phyloP scores from a whole-genome alignment of 2,888 invertebrate genomes.

The Tetropium fuscum region DNA sequence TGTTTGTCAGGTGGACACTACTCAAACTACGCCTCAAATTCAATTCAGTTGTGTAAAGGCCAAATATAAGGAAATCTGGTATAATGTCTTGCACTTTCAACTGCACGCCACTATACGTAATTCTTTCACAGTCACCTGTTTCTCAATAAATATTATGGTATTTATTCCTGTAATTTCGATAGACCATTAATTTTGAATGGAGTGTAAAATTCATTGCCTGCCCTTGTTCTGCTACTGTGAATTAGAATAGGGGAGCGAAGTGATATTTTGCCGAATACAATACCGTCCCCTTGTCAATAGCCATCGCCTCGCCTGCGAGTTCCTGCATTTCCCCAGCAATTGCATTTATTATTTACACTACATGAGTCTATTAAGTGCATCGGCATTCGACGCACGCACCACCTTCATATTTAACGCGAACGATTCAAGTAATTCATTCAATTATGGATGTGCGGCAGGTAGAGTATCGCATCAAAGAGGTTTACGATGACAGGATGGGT shows the following conservation, averaged over 20 bases:
- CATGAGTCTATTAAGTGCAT: slow-evolving; percentile 61
- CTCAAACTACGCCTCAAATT: no score
- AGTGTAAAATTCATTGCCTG: slow-evolving; percentile 9
- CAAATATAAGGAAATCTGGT: no score
- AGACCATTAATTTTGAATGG: no score
- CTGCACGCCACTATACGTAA: no score
- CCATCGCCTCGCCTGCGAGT: slow-evolving; percentile 29
- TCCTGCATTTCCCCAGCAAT: slow-evolving; percentile 48
- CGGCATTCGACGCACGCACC: slow-evolving; percentile 58
- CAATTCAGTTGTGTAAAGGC: no score
- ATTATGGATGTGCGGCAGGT: slow-evolving; percentile 51
- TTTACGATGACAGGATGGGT: slow-evolving; percentile 27
- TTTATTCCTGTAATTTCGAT: no score
- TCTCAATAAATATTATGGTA: no score
- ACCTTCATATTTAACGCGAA: slow-evolving; percentile 58
- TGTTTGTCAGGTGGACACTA: no score
- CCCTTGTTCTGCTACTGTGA: background rate
- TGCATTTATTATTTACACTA: slow-evolving; percentile 61
- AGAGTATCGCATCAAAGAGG: slow-evolving; percentile 25
- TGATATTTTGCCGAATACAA: slow-evolving; percentile 26
- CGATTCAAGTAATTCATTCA: slow-evolving; percentile 57
- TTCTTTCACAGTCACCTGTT: no score
- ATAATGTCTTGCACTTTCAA: no score
- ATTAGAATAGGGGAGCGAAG: background rate
- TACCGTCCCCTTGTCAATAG: slow-evolving; percentile 37